These are phyloP conservation scores for Nestor notabilis DNA, from an alignment of 2,113 vertebrate genomes.

Conservation along the genomic window DNA sequence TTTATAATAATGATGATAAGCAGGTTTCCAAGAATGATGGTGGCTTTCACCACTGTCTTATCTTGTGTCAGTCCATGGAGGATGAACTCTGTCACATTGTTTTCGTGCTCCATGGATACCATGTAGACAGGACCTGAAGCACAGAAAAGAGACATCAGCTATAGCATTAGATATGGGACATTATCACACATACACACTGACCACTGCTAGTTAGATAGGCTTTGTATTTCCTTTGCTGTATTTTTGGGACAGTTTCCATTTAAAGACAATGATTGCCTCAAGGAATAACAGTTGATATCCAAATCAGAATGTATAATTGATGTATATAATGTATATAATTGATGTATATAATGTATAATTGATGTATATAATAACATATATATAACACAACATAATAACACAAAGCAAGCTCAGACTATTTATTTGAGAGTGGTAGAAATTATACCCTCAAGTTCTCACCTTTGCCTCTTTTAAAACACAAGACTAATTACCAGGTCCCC, in stretches of 20 bases:
- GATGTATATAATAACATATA: background rate
- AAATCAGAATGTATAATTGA: background rate
- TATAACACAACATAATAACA: too few relatives aligned
- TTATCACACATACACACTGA: background rate
- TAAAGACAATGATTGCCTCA: background rate
- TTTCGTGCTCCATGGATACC: background rate
- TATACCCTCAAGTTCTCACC: background rate
- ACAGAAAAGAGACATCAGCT: background rate
- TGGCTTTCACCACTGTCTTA: background rate
- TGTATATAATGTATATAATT: rapidly evolving
- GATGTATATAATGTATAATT: background rate
- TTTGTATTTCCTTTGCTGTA: background rate
- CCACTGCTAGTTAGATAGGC: background rate
- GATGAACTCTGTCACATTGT: background rate
- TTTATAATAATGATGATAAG: constrained; percentile 33
- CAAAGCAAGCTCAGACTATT: background rate
- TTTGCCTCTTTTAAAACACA: background rate
- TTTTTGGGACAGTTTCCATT: background rate
- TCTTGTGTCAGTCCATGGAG: background rate
- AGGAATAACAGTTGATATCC: background rate
- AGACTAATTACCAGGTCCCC: background rate
- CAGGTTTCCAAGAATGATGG: background rate
- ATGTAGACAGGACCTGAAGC: background rate
- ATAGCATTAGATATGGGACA: background rate
- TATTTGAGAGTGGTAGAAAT: background rate